phyloP scores from a whole-genome alignment of 1,140 invertebrate genomes.

The Dendroctonus ponderosae region DNA sequence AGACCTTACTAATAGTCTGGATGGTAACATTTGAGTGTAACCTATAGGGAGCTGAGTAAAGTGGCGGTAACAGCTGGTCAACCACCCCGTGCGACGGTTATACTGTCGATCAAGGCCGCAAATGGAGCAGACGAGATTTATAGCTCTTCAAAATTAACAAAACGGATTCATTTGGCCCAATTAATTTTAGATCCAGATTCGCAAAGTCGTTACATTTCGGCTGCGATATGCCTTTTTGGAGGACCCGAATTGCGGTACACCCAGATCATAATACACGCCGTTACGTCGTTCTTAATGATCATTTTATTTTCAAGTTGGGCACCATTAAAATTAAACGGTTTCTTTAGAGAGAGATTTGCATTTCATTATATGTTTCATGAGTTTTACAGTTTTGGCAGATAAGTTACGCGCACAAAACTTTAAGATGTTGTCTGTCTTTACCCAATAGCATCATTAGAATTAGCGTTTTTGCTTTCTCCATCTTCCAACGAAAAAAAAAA shows the following conservation, averaged over 20 bases:
- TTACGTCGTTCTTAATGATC: slow-evolving; percentile 27
- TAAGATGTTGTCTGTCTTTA: too few species aligned
- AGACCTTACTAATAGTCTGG: slow-evolving; percentile 29
- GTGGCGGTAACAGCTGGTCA: slow-evolving; percentile 32
- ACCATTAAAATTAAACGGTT: slow-evolving; percentile 19
- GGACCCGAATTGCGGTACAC: slow-evolving; percentile 29
- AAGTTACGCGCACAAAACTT: not conserved
- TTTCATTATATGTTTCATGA: not conserved
- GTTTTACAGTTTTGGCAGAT: slow-evolving; percentile 1
- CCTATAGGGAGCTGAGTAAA: slow-evolving; percentile 31
- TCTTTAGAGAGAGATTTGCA: slow-evolving; percentile 14
- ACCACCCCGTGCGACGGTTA: slow-evolving; percentile 22
- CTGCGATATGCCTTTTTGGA: slow-evolving; percentile 31
- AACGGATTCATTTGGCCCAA: slow-evolving; percentile 45
- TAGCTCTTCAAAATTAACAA: slow-evolving; percentile 39
- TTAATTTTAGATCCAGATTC: slow-evolving; percentile 42
- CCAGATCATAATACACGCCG: slow-evolving; percentile 34
- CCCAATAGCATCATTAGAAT: too few species aligned
- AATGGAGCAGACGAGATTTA: slow-evolving; percentile 39
- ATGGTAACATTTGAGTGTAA: slow-evolving; percentile 16
- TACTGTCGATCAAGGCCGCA: slow-evolving; percentile 35
- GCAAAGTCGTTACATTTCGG: slow-evolving; percentile 29
- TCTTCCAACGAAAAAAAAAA: too few species aligned
- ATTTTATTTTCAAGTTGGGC: slow-evolving; percentile 25
- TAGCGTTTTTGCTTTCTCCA: too few species aligned